phyloP scores from a whole-genome alignment of 2,888 invertebrate species.

The Rhopalosiphum nymphaeae region DNA sequence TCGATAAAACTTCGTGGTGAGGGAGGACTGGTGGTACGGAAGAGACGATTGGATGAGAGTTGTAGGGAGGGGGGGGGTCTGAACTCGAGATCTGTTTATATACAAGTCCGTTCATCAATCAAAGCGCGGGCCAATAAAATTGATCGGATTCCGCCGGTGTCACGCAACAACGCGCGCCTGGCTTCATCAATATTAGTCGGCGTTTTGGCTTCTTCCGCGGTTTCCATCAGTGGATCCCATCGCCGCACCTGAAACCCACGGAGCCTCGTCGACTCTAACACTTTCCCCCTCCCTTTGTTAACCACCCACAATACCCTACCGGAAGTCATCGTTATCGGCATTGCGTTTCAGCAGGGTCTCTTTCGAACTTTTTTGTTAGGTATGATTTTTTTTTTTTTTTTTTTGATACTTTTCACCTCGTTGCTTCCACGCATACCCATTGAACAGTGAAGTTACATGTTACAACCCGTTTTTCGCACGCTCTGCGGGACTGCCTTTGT shows the following conservation, averaged over 20 bases:
- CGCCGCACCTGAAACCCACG: neutral
- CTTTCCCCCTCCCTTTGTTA: neutral
- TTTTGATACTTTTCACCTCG: neutral
- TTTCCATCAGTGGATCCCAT: neutral
- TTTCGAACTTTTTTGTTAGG: neutral
- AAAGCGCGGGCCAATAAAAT: constrained; percentile 45
- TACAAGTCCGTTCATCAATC: constrained; percentile 57
- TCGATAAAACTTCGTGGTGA: neutral
- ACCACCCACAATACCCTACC: neutral
- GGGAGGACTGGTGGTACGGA: neutral
- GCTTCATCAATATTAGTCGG: constrained; percentile 54
- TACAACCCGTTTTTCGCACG: neutral
- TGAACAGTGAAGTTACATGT: neutral
- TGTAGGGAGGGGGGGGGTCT: neutral
- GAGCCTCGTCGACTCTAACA: neutral
- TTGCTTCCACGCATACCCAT: neutral
- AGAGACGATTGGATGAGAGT: neutral
- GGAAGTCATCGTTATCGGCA: neutral
- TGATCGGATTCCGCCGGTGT: constrained; percentile 55
- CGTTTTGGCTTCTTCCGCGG: constrained; percentile 34
- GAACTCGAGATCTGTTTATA: neutral
- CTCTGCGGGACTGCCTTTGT: neutral
- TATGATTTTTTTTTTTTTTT: neutral
- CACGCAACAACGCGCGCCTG: constrained; percentile 45
- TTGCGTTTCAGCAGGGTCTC: neutral